Base-by-base conservation (phyloP, 2,888 invertebrate genomes). In the Vanessa cardui region DNA sequence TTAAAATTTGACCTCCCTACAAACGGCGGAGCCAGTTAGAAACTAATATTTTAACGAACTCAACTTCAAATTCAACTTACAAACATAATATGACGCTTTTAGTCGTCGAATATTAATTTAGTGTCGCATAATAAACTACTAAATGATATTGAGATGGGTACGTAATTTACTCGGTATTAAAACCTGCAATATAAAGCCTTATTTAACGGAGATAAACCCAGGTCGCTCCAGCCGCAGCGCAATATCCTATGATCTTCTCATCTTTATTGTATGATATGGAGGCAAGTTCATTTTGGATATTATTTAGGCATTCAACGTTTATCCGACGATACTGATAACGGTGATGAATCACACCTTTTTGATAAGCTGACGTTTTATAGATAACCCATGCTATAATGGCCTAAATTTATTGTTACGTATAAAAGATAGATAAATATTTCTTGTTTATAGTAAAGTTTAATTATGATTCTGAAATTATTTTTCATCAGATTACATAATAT, bases 221-320 rank as follows among this genome's bases (percentile, higher is more conserved):
- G 64, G 45, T 45, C 52, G 45, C 59, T 20, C 26, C 52, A 46
- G 56, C 33, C 56, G 16, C 56, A 47, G 56, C 64, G 63, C 46
- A 20, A 44, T 65, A 65, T 65, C 64, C 59, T 65, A 80, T 82
- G 83, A 84, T 83, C 79, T 58, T 80, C 87, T 88, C 87, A 89
- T 89, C 85, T 89, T 87, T 89, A 89, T 90, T 89, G 85, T 84
- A 88, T 84, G 85, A 82, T 74, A 74, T 73, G 76, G 71, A 77
- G 76, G 82, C 80, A 85, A 82, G 83, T 83, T 83, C 82, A 83
- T 86, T 85, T 82, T 78, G 72, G 74, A 80, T 83, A 85, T 83
- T 85, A 86, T 84, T 86, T 76, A 72, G 67, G 73, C 85, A 86
- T 86, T 83, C 82, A 77, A 74, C 73, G 82, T 78, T 80, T 82